Base-by-base conservation (phyloP, 2,888 invertebrate species). In the Linyphia triangularis region DNA sequence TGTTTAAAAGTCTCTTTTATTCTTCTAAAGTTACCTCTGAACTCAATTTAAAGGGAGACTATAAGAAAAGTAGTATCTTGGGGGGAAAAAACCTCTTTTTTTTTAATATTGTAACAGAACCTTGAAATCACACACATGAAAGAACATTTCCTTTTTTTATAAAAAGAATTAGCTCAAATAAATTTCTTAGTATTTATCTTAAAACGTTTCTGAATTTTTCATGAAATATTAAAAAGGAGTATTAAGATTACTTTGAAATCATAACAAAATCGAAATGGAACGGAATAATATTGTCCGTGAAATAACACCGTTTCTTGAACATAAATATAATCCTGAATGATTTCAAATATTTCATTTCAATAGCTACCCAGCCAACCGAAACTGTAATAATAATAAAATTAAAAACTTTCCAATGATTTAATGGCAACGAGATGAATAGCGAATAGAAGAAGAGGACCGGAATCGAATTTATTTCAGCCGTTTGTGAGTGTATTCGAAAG, bases 341-440 rank as follows among this genome's bases (percentile, higher is more conserved):
- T 81, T 82, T 61, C 59, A 75, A 85, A 88, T 88, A 88, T 88
- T 88, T 81, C 86, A 88, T 81, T 75, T 88, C 86, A 88, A 88
- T 88, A 73, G 86, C 86, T 65, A 69, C 75, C 73, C 86, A 51
- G 37, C 81, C 73, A 69, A 63, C 70, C 67, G 78, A 61, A 86
- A 81, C 86, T 59, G 81, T 88, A 88, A 88, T 88, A 88, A 88
- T 88, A 88, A 88, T 69, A 88, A 88, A 88, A 88, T 88, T 88
- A 88, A 88, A 88, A 88, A 88, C 79, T 81, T 82, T 43, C 75
- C 81, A 88, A 88, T 88, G 86, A 88, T 81, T 88, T 88, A 88
- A 88, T 81, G 81, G 86, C 81, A 75, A 82, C 63, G 67, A 57
- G 61, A 88, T 82, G 82, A 86, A 57, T 43, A 59, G 43, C 37